A percentile compares a stretch with the other conserved stretches of the same genome.
Conservation (phyloP, 2,113 vertebrate genomes). For the Triplophysa rosa region DNA sequence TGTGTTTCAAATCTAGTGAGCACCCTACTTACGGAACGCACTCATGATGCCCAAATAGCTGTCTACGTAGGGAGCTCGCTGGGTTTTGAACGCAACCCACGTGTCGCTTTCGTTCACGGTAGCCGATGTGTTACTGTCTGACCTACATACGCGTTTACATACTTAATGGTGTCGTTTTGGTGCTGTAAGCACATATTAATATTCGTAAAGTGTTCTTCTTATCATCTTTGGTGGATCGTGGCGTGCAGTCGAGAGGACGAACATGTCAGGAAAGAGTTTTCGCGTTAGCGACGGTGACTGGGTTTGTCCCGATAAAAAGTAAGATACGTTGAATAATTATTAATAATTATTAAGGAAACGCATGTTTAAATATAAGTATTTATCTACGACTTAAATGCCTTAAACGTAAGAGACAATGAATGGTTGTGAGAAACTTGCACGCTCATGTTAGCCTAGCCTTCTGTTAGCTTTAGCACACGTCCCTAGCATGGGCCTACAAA, state of each 20-base stretch:
- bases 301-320: constrained; percentile 99
- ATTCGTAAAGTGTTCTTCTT: not conserved
- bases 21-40: not conserved
- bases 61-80: not conserved
- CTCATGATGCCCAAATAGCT: not conserved
- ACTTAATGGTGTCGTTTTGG: not conserved
- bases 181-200: not conserved
- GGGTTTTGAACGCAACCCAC: not conserved
- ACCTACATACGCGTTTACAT: not conserved
- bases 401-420: not conserved
- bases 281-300: constrained; percentile 97
- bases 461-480: constrained; percentile 20
- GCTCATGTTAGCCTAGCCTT: constrained; percentile 23
- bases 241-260: constrained; percentile 47
- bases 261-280: constrained; percentile 96
- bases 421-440: not conserved
- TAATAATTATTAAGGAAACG: not conserved
- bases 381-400: not conserved
- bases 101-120: not conserved
- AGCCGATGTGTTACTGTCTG: not conserved
- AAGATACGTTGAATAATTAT: constrained; percentile 59
- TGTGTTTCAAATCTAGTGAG: not conserved
- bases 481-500: not conserved
- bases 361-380: not conserved
- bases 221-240: not conserved